Evolutionary conservation across 2,797 vertebrate genomes (phyloP).

Genomic region (Spinus olivaceus): DNA sequence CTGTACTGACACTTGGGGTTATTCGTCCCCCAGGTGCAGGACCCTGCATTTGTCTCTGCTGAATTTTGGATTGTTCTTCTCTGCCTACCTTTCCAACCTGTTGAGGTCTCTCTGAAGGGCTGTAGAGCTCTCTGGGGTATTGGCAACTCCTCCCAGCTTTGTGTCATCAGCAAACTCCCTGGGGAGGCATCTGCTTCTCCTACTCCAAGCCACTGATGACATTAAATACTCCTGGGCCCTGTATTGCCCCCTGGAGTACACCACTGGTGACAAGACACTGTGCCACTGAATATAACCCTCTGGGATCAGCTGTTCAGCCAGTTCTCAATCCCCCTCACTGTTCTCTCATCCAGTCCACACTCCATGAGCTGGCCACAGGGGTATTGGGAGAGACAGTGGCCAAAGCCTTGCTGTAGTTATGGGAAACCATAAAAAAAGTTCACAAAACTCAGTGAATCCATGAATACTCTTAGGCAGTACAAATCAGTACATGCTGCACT

Average conservation of each 20-base stretch:
- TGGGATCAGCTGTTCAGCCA: neutral
- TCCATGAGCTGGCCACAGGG: neutral
- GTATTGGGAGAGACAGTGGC: neutral
- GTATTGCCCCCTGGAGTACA: too few species aligned
- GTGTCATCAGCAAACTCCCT: accelerated
- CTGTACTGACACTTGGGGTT: neutral
- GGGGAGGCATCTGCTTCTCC: neutral
- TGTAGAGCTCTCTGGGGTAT: neutral
- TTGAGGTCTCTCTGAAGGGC: neutral
- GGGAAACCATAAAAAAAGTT: neutral
- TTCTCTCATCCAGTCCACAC: neutral
- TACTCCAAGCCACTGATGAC: neutral
- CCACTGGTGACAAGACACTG: neutral
- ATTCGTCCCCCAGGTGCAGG: neutral
- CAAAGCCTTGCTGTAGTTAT: neutral
- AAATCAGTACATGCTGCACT: neutral
- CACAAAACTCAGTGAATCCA: neutral
- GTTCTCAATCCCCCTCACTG: neutral
- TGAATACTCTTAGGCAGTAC: neutral
- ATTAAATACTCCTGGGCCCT: neutral
- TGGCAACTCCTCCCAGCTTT: neutral
- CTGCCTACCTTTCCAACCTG: neutral
- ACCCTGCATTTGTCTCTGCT: neutral
- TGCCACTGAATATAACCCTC: neutral
- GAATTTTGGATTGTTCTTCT: neutral